phyloP scores from a whole-genome alignment of 2,113 vertebrate genomes.

The Scophthalmus maximus region DNA sequence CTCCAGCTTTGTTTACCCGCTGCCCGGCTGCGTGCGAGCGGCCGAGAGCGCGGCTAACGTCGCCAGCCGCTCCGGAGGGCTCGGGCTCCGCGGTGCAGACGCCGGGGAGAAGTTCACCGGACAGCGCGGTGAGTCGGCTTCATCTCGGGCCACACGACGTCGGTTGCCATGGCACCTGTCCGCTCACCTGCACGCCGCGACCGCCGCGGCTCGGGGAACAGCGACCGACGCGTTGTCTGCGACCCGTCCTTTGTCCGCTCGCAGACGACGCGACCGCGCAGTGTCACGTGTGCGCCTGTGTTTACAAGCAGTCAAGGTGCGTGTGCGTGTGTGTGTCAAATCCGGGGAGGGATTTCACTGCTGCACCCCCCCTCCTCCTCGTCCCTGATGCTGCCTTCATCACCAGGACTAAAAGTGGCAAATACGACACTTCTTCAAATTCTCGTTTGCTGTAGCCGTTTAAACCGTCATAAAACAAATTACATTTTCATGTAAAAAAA shows the following conservation, averaged over 20 bases:
- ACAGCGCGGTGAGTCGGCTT: slow-evolving; percentile 10
- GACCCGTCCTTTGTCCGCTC: slow-evolving; percentile 72
- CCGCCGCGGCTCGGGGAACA: slow-evolving; percentile 1
- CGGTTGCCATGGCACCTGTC: slow-evolving; percentile 63
- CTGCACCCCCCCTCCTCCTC: slow-evolving; percentile 11
- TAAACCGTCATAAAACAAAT: background rate
- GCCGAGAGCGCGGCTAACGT: slow-evolving; percentile 23
- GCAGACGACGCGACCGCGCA: slow-evolving; percentile 75
- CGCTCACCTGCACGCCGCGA: slow-evolving; percentile 48
- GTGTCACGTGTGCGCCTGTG: slow-evolving; percentile 88
- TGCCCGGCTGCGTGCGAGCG: slow-evolving; percentile 43
- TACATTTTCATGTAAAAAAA: too few relatives aligned
- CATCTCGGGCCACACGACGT: background rate
- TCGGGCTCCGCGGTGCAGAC: slow-evolving; percentile 29
- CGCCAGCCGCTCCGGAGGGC: slow-evolving; percentile 30
- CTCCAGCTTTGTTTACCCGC: slow-evolving; percentile 51
- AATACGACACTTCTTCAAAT: accelerated
- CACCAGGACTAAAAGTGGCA: background rate
- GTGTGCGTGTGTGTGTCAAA: slow-evolving; percentile 69
- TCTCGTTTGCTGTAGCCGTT: background rate
- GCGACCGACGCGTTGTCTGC: background rate
- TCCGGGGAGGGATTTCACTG: slow-evolving; percentile 70
- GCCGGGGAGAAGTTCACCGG: slow-evolving; percentile 37
- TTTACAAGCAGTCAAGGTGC: slow-evolving; percentile 87
- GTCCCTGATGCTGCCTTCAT: background rate